A percentile compares a stretch with the other conserved stretches of the same genome.
Evolutionary conservation across 2,888 invertebrate species (phyloP).

Genomic region (Tortricodes alternella): DNA sequence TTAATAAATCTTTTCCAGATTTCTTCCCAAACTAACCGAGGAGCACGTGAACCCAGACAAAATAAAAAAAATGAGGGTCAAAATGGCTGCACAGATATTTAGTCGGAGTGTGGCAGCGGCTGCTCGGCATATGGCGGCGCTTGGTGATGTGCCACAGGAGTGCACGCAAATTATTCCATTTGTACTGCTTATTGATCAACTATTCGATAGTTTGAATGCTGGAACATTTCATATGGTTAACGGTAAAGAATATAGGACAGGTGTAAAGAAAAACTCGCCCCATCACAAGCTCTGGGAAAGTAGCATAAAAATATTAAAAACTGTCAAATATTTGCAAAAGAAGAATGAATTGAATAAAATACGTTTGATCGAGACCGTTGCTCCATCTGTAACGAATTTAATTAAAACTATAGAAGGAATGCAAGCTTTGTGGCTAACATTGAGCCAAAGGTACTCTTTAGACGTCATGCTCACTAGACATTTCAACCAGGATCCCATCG

Average conservation of each 20-base stretch:
- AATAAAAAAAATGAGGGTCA: too few species aligned
- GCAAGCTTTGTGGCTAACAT: not conserved
- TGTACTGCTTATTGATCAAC: conserved; percentile 26
- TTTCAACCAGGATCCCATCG: conserved; percentile 30
- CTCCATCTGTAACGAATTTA: conserved; percentile 3
- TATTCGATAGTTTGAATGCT: not conserved
- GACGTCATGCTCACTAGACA: conserved; percentile 30
- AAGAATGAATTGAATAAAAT: not conserved
- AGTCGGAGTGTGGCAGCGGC: too few species aligned
- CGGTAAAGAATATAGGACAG: not conserved
- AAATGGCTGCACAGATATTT: too few species aligned
- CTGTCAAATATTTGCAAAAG: not conserved
- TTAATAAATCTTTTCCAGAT: too few species aligned
- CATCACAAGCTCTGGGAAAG: conserved; percentile 6
- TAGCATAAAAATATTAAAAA: not conserved
- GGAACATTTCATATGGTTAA: not conserved
- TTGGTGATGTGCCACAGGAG: too few species aligned
- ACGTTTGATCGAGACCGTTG: too few species aligned
- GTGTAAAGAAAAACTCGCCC: not conserved
- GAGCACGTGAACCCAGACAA: too few species aligned
- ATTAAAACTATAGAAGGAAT: conserved; percentile 8
- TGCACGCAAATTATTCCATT: too few species aligned
- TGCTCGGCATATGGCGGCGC: too few species aligned
- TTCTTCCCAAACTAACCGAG: too few species aligned
- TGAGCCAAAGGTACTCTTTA: not conserved